Evolutionary conservation across 2,113 vertebrate species (phyloP), one percentile per base, ranked within the genome.

Genomic region (Callipepla californica): DNA sequence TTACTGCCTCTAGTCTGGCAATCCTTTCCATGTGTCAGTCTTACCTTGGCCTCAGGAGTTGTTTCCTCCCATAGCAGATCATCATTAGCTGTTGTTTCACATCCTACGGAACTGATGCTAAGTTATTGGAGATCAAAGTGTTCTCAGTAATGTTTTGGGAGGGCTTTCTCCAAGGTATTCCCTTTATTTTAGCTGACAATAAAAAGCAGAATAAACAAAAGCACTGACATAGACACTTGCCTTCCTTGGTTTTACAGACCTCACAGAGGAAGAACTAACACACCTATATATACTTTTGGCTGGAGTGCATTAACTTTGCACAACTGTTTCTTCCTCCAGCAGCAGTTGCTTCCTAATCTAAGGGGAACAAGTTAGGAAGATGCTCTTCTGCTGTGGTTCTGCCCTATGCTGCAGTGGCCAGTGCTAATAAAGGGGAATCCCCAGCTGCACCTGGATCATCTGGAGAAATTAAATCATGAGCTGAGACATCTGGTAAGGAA

Each of bases 401-500:
- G 55, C 26, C 26, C 28, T n/a, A 30, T 22, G 28, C 63, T 66
- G 50, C n/a, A 15, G 50, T 23, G 50, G 42, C 12, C 48, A 36
- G 13, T 4, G 11, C 12, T 7, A 65, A 25, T 38, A 50, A 53
- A 51, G 30, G 17, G 21, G 25, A 83, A 79, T 55, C 9, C 34
- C 48, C 11, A 25, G 9, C 55, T 48, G 25, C 28, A 30, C 14
- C 38, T 59, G 30, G 11, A 25, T 76, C 80, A 67, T 72, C 26
- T 1, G 1, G 28, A 76, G 51, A 38, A 66, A 0, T 0, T 23
- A 53, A 59, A 25, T 42, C 8, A 6, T 18, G 20, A 0, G 1
- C 40, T 1, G 5, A 53, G 32, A 67, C 13, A 38, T 62, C 40
- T 38, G 45, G 18, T 28, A 82, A 45, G 10, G 7, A 28, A 51